These are phyloP conservation scores for Tipula unca DNA, from an alignment of 2,888 invertebrate genomes.

Conservation along the genomic window DNA sequence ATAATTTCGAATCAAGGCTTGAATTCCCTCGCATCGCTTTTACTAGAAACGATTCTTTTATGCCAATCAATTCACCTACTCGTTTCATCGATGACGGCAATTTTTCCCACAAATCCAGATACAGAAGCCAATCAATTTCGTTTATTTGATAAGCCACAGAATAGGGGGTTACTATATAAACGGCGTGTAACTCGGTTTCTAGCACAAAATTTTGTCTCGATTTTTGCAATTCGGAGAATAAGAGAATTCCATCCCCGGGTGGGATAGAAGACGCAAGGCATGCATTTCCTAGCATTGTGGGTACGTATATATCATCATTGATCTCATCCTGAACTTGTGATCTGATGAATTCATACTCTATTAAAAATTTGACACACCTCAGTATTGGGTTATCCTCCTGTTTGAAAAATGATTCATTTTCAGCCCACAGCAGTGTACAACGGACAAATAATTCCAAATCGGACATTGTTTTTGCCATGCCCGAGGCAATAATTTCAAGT, in stretches of 20 bases:
- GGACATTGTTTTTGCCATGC: conserved; percentile 60
- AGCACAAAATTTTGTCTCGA: conserved; percentile 85
- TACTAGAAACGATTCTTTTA: conserved; percentile 78
- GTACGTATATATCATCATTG: conserved; percentile 48
- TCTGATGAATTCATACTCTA: conserved; percentile 74
- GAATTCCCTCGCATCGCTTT: conserved; percentile 61
- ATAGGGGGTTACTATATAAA: conserved; percentile 92
- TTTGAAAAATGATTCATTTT: conserved; percentile 28
- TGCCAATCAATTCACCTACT: conserved; percentile 83
- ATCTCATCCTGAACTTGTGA: conserved; percentile 45
- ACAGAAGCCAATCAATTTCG: conserved; percentile 72
- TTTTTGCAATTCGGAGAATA: conserved; percentile 83
- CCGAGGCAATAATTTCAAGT: conserved; percentile 78
- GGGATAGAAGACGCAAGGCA: conserved; percentile 85
- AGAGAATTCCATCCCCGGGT: conserved; percentile 84
- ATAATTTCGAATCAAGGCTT: conserved; percentile 46
- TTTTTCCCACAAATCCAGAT: conserved; percentile 72
- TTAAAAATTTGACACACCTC: conserved; percentile 60
- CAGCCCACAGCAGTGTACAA: conserved; percentile 59
- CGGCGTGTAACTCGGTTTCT: conserved; percentile 88
- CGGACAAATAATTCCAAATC: conserved; percentile 70
- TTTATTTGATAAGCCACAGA: conserved; percentile 70
- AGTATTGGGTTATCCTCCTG: conserved; percentile 42
- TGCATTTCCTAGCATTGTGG: conserved; percentile 85
- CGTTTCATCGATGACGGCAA: conserved; percentile 69